Conservation (phyloP, 2,888 invertebrate genomes). For the Cyaniris semiargus region DNA sequence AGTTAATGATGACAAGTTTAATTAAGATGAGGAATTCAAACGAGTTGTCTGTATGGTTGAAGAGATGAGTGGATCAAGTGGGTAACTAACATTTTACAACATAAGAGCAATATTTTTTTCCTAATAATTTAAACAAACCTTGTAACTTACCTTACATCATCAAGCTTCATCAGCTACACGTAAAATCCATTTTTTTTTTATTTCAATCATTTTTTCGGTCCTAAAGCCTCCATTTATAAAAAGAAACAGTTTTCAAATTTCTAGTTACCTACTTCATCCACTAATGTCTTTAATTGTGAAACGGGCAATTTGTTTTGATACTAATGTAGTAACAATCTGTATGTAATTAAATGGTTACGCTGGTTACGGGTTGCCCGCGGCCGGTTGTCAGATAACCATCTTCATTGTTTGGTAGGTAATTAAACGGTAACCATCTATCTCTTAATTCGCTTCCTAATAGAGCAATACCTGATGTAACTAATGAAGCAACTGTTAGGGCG, state of each 20-base stretch:
- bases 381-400: slow-evolving; percentile 66
- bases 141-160: too few relatives aligned
- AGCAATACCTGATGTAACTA: slow-evolving; percentile 33
- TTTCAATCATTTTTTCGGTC: too few relatives aligned
- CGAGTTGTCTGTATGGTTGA: not conserved
- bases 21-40: not conserved
- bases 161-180: too few relatives aligned
- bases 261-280: too few relatives aligned
- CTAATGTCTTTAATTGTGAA: not conserved
- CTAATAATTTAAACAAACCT: too few relatives aligned
- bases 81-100: too few relatives aligned
- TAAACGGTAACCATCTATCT: slow-evolving; percentile 60
- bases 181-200: too few relatives aligned
- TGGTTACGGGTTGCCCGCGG: slow-evolving; percentile 59
- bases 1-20: slow-evolving; percentile 4
- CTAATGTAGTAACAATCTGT: slow-evolving; percentile 57
- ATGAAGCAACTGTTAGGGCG: slow-evolving; percentile 29
- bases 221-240: too few relatives aligned
- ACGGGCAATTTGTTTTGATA: slow-evolving; percentile 12
- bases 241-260: too few relatives aligned
- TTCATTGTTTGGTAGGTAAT: slow-evolving; percentile 74
- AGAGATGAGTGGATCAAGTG: too few relatives aligned
- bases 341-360: slow-evolving; percentile 74
- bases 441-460: slow-evolving; percentile 54
- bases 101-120: too few relatives aligned